These are phyloP conservation scores for Cottoperca gobio DNA, from an alignment of 2,797 vertebrate genomes.

Conservation along the genomic window DNA sequence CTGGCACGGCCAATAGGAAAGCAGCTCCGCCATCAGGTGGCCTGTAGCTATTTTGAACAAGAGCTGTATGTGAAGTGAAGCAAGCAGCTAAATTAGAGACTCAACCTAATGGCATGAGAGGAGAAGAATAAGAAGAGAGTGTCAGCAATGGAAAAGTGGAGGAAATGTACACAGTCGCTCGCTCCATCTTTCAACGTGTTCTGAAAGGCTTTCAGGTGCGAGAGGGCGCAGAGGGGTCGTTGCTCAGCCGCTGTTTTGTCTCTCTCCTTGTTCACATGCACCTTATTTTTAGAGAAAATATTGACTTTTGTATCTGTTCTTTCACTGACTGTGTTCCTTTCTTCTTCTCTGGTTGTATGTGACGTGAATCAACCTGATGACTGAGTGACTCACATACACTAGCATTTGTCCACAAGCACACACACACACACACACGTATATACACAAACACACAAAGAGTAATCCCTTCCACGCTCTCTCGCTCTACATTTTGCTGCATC, in stretches of 20 bases:
- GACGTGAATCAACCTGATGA: conserved; percentile 52
- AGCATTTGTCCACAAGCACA: conserved; percentile 25
- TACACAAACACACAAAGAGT: conserved; percentile 15
- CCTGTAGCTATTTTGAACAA: conserved; percentile 83
- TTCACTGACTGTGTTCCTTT: not conserved
- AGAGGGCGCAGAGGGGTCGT: conserved; percentile 17
- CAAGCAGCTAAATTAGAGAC: conserved; percentile 81
- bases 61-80: conserved; percentile 84
- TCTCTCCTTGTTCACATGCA: not conserved
- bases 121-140: not conserved
- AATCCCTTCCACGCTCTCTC: conserved; percentile 49
- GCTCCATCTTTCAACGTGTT: not conserved
- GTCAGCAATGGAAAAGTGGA: conserved; percentile 28
- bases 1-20: conserved; percentile 66
- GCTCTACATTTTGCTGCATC: conserved; percentile 57
- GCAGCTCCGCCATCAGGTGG: conserved; percentile 73
- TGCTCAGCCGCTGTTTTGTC: conserved; percentile 13
- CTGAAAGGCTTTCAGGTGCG: conserved; percentile 4
- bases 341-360: conserved; percentile 22
- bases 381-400: conserved; percentile 62
- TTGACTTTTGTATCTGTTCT: conserved; percentile 28
- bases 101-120: conserved; percentile 64
- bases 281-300: conserved; percentile 1
- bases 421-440: not conserved
- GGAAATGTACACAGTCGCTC: conserved; percentile 9